These are phyloP conservation scores for Maconellicoccus hirsutus DNA, from an alignment of 1,140 invertebrate genomes.

Conservation along the genomic window DNA sequence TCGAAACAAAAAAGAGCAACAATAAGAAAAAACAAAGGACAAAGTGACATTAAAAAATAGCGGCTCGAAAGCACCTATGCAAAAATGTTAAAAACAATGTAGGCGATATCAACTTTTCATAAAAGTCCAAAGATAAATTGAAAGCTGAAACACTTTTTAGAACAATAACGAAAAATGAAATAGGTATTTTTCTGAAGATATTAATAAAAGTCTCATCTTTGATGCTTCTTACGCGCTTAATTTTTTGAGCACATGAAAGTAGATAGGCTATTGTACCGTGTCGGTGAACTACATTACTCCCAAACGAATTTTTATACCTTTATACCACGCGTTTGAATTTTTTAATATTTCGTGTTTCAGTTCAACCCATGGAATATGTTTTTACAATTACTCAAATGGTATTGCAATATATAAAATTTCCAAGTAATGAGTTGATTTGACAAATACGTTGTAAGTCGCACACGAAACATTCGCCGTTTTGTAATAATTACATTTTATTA, in stretches of 20 bases:
- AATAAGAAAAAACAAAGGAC: not conserved
- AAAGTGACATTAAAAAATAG: not conserved
- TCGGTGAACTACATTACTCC: too few species aligned
- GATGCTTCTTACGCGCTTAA: not conserved
- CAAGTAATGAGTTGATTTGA: too few species aligned
- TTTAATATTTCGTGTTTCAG: too few species aligned
- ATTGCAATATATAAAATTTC: too few species aligned
- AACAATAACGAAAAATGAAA: not conserved
- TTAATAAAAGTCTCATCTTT: not conserved
- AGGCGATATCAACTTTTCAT: not conserved
- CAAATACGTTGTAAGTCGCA: too few species aligned
- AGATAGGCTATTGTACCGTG: too few species aligned
- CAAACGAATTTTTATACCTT: too few species aligned
- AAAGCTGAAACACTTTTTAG: not conserved
- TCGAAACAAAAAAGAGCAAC: not conserved
- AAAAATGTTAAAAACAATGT: not conserved
- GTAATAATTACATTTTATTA: too few species aligned
- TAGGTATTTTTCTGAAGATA: not conserved
- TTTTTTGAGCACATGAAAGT: not conserved
- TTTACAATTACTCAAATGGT: too few species aligned
- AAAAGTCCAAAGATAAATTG: not conserved
- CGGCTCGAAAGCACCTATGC: not conserved
- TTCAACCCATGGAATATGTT: too few species aligned
- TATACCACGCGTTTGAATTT: too few species aligned
- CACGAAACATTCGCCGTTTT: too few species aligned